A percentile compares a stretch with the other conserved stretches of the same genome.
Evolutionary conservation across 2,113 vertebrate species (phyloP).

Genomic region (Pseudolaguvia tuberculata): DNA sequence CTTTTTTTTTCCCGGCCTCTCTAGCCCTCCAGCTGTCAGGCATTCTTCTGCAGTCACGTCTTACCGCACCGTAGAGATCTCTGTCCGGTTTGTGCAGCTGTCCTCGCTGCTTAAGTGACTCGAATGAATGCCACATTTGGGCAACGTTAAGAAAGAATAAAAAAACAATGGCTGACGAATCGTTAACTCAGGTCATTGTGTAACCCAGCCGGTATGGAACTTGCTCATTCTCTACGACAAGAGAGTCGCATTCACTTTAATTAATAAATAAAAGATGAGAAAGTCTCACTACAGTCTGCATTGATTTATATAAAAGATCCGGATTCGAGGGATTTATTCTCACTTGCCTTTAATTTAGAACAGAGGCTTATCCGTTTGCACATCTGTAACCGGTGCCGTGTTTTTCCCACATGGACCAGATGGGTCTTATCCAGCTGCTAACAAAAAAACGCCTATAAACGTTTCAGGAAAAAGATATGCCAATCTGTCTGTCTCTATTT

Average conservation of each 20-base stretch:
- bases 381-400: constrained; percentile 16
- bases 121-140: constrained; percentile 28
- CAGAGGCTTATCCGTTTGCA: constrained; percentile 32
- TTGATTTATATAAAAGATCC: constrained; percentile 4
- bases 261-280: not conserved
- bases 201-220: too few relatives aligned
- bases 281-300: not conserved
- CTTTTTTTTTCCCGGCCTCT: constrained; percentile 26
- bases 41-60: constrained; percentile 44
- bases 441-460: constrained; percentile 2
- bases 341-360: constrained; percentile 32
- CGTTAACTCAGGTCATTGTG: not conserved
- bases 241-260: not conserved
- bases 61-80: constrained; percentile 18
- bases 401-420: constrained; percentile 32
- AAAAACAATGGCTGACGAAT: not conserved
- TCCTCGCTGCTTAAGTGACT: constrained; percentile 43
- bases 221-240: too few relatives aligned
- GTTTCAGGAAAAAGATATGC: not conserved
- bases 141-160: constrained; percentile 16
- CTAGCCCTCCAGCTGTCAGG: constrained; percentile 47
- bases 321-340: not conserved
- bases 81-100: constrained; percentile 43
- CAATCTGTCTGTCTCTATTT: not conserved
- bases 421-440: constrained; percentile 2